Conservation (phyloP, 2,797 vertebrate species). For the Gymnothorax javanicus region DNA sequence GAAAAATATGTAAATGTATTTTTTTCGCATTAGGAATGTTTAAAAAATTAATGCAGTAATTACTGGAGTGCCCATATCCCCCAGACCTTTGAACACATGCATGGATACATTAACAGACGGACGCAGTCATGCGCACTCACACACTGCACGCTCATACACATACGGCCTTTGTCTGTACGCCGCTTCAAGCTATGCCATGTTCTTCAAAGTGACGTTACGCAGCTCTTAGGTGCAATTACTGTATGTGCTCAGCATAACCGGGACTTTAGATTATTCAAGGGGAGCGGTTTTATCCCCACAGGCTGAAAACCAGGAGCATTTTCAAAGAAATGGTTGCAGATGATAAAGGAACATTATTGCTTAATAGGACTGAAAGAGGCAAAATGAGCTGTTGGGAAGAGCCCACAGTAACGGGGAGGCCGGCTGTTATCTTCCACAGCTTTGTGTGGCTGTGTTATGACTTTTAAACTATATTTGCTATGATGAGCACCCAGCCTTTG, state of each 20-base stretch:
- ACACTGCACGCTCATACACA: background rate
- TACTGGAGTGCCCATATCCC: background rate
- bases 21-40: background rate
- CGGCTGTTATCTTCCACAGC: no score
- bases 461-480: no score
- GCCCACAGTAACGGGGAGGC: no score
- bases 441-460: no score
- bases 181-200: background rate
- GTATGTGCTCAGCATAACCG: background rate
- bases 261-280: background rate
- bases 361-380: no score
- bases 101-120: background rate
- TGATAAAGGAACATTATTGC: no score
- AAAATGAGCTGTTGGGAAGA: no score
- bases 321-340: no score
- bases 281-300: no score
- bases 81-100: background rate
- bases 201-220: no score
- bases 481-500: no score
- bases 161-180: background rate
- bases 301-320: no score
- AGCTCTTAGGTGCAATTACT: background rate
- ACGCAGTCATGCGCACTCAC: background rate
- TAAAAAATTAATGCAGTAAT: background rate
- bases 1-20: background rate